Base-by-base conservation (phyloP, 2,797 vertebrate genomes). In the Cuculus canorus region DNA sequence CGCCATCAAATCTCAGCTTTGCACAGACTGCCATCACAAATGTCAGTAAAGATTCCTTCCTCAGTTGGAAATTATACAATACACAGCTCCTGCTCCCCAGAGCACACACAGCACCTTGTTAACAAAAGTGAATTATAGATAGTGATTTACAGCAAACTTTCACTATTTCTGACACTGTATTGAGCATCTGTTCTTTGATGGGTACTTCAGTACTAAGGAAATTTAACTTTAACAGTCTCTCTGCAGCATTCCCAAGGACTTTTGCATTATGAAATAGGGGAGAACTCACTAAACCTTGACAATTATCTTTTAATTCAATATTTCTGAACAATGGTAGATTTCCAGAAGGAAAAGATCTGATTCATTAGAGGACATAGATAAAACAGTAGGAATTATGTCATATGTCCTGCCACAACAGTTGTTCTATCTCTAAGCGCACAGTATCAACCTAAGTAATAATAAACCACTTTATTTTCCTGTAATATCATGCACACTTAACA, bases 111-210 rank as follows among this genome's bases (percentile, higher is more conserved):
- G 78, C 71, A 73, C 63, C 86, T 71, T 43, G 66, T 69, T 82
- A 47, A 47, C 78, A 60, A 64, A 68, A 3, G 18, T 27, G 82
- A 75, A 35, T 54, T 78, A 53, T 4, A 39, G 47, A 71, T 70
- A 37, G 24, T 54, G 81, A 96, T 88, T 88, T 90, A 80, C 3
- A 41, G 80, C 4, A 5, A 9, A 32, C 82, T 81, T 90, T 64
- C 82, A 64, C 64, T 19, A 6, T 3, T 82, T 88, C 16, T 94
- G 92, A 92, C 85, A 80, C 75, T 3, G 16, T 66, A 64, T 41
- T 60, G 61, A 94, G 79, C 87, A 59, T 61, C 59, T 90, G 59
- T 30, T 92, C 84, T 84, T 83, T 68, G 64, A 80, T 64, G 68
- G 56, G 60, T 63, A 37, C 53, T 92, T 83, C 75, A 68, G 76